These are phyloP conservation scores for Siphonodentalium dalli DNA, from an alignment of 2,888 invertebrate species.

Conservation along the genomic window DNA sequence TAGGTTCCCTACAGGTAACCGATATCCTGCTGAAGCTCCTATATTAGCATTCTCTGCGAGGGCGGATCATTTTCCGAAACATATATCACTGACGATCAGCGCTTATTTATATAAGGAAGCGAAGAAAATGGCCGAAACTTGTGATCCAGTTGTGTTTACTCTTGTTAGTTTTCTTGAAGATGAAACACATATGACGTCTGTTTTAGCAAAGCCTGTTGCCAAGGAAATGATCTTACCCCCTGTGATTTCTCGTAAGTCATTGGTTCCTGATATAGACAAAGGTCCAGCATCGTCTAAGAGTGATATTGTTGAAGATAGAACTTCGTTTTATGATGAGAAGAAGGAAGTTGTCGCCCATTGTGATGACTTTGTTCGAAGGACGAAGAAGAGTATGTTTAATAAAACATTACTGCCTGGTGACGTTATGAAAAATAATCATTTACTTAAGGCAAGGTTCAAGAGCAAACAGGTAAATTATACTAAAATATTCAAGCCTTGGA, in stretches of 20 bases:
- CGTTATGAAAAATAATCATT: too few species aligned
- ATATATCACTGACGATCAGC: slow-evolving; percentile 50
- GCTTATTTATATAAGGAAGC: slow-evolving; percentile 45
- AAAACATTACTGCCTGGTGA: too few species aligned
- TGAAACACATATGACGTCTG: slow-evolving; percentile 35
- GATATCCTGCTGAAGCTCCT: slow-evolving; percentile 52
- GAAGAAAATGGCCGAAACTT: slow-evolving; percentile 32
- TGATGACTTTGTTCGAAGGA: slow-evolving; percentile 27
- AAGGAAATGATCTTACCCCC: slow-evolving; percentile 38
- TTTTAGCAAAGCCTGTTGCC: slow-evolving; percentile 37
- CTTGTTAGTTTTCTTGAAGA: slow-evolving; percentile 53
- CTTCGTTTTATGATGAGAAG: slow-evolving; percentile 4
- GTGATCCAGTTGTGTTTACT: slow-evolving; percentile 51
- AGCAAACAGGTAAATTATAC: too few species aligned
- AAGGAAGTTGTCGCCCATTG: slow-evolving; percentile 14
- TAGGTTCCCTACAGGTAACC: slow-evolving; percentile 48
- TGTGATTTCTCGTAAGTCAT: slow-evolving; percentile 8
- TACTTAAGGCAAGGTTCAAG: too few species aligned
- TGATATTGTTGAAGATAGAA: not conserved
- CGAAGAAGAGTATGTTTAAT: slow-evolving; percentile 10
- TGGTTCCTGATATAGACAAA: too few species aligned
- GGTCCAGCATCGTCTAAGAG: too few species aligned
- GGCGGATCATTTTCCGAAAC: slow-evolving; percentile 36
- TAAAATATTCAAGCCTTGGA: too few species aligned
- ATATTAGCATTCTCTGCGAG: slow-evolving; percentile 50